Base-by-base conservation (phyloP, 1,140 invertebrate genomes). In the Magallana gigas region DNA sequence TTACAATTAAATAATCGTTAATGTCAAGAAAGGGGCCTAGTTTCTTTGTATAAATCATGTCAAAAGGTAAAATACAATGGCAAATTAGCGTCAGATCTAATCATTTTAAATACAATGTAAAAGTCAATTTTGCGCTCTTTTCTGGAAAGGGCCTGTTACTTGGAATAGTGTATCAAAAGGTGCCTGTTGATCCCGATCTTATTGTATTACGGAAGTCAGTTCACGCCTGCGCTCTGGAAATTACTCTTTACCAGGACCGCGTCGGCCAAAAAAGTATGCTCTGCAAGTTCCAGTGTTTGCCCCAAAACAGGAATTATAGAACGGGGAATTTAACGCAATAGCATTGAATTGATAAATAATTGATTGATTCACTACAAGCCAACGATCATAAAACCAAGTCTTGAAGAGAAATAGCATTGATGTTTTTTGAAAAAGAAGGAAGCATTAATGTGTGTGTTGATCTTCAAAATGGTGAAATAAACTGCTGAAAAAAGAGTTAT, bases 281-380 rank as follows among this genome's bases (percentile, higher is more conserved):
- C 23, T 23, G 23, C 23, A 23, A 29, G 12, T 76, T 9, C 11
- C 23, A 11, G 68, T 62, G 23, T 36, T 76, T 76, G 68, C 0
- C 14, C 64, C 68, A 29, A 18, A 76, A 8, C 36, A 76, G 68
- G 68, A 76, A 12, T 76, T 23, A 36, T 11, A 5, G 18, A 36
- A 76, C 8, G 36, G 11, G 11, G 23, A 36, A 36, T 48, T 9
- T 76, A 29, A 12, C 68, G 12, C 9, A 29, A 29, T 4, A 29
- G 23, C 23, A 11, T 76, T 76, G 60, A 11, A 23, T 71, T 76
- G 68, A 76, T 76, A 76, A 76, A 76, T 76, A 76, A 76, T 76
- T 76, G 9, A 76, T 29, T n/a, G 36, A 76, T 29, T 76, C 23
- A 76, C 68, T 76, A 76, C 1, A 11, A 12, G 68, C 68, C 18